Conservation (phyloP, 2,888 invertebrate genomes). For the Clistopyga incitator region DNA sequence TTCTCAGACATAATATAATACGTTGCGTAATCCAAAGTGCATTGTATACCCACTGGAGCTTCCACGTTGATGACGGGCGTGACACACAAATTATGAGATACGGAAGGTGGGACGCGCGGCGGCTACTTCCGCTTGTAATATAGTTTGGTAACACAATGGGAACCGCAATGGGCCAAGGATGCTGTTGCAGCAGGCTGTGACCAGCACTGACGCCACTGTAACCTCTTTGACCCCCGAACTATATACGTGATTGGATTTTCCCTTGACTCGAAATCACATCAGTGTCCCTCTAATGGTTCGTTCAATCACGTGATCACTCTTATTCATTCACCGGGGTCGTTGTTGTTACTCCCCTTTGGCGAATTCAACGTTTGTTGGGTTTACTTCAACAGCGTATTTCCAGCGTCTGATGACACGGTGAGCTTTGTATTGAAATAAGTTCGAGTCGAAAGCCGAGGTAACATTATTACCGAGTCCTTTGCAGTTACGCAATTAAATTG, state of each 20-base stretch:
- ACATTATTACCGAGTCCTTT: neutral
- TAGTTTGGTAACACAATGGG: conserved; percentile 83
- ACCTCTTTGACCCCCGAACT: conserved; percentile 33
- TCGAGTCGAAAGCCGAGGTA: neutral
- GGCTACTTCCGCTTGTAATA: conserved; percentile 84
- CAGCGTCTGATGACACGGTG: neutral
- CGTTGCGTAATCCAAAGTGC: conserved; percentile 74
- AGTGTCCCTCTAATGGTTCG: conserved; percentile 75
- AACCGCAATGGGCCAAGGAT: conserved; percentile 80
- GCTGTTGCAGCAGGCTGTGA: conserved; percentile 65
- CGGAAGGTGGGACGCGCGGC: conserved; percentile 83
- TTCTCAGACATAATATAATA: conserved; percentile 70
- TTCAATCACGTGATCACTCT: conserved; percentile 32
- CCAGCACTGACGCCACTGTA: conserved; percentile 56
- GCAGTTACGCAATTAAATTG: conserved; percentile 74
- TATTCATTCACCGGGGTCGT: conserved; percentile 33
- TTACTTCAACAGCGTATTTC: neutral
- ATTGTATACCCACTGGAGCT: conserved; percentile 56
- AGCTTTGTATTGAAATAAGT: neutral
- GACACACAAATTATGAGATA: conserved; percentile 83
- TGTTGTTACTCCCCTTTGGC: neutral
- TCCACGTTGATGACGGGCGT: conserved; percentile 65
- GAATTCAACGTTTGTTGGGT: neutral
- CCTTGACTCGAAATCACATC: conserved; percentile 81
- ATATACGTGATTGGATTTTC: conserved; percentile 55